Conservation (phyloP, 2,797 vertebrate genomes). For the Enteromius anoplus region DNA sequence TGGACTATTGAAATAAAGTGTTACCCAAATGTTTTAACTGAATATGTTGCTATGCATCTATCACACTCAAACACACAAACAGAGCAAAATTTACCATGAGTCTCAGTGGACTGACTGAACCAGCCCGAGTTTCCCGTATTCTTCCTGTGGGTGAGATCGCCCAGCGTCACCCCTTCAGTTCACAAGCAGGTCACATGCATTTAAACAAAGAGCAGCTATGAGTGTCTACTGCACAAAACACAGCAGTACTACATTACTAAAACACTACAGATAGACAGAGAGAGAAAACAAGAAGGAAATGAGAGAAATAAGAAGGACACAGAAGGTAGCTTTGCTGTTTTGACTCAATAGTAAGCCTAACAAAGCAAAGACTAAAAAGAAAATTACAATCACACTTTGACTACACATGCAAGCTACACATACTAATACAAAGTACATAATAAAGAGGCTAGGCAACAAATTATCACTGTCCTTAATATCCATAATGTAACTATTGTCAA, state of each 20-base stretch:
- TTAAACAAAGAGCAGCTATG: constrained; percentile 74
- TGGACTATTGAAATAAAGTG: too few relatives aligned
- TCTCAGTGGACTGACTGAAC: constrained; percentile 93
- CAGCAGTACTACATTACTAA: constrained; percentile 40
- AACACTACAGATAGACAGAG: constrained; percentile 38
- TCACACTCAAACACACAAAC: constrained; percentile 43
- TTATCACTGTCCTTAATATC: not conserved
- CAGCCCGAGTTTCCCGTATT: constrained; percentile 88
- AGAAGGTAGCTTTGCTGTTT: constrained; percentile 24
- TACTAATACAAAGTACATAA: not conserved
- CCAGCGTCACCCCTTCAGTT: constrained; percentile 87
- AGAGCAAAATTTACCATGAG: constrained; percentile 88
- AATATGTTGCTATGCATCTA: not conserved
- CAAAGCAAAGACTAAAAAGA: not conserved
- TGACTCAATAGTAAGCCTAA: not conserved
- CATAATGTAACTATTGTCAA: not conserved
- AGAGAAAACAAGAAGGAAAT: not conserved
- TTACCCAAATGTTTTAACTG: not conserved
- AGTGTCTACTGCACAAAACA: constrained; percentile 51
- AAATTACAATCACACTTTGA: not conserved
- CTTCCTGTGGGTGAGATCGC: constrained; percentile 96
- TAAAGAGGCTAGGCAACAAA: not conserved
- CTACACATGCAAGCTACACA: not conserved
- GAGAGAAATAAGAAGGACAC: constrained; percentile 1
- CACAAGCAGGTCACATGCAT: constrained; percentile 81